These are phyloP conservation scores for Pelodytes ibericus DNA, from an alignment of 2,797 vertebrate genomes.

Conservation along the genomic window DNA sequence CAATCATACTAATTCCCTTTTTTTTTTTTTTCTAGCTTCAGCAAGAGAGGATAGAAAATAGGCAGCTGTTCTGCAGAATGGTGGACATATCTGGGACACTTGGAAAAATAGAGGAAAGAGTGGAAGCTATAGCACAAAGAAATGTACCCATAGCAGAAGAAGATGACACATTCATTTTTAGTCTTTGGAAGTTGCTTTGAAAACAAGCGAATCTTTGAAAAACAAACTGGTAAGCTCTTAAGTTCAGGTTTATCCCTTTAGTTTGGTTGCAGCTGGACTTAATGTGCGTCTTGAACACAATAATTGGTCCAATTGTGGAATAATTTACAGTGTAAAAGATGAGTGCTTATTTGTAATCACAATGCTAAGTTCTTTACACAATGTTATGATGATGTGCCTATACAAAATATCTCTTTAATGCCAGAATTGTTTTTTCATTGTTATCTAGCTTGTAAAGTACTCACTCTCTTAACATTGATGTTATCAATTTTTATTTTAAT, in stretches of 20 bases:
- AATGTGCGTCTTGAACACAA: neutral
- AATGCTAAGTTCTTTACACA: conserved; percentile 1
- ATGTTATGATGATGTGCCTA: neutral
- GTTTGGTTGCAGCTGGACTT: neutral
- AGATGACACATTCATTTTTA: neutral
- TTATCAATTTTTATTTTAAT: neutral
- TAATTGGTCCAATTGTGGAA: no score
- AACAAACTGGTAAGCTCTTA: conserved; percentile 15
- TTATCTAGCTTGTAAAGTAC: neutral
- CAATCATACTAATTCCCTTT: neutral
- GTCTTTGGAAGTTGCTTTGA: neutral
- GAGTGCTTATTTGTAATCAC: neutral
- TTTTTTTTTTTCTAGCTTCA: no score
- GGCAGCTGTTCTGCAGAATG: no score
- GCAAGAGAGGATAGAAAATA: no score
- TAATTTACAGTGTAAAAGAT: no score
- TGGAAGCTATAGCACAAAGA: no score
- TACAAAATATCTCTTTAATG: neutral
- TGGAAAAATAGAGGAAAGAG: no score
- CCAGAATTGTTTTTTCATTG: neutral
- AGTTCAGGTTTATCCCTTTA: neutral
- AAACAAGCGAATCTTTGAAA: conserved; percentile 1
- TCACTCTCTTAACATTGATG: neutral
- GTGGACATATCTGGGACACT: no score
- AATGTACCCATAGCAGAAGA: neutral